A percentile compares a stretch with the other conserved stretches of the same genome.
These are phyloP conservation scores for Numenius phaeopus DNA, from an alignment of 2,797 vertebrate species.

Conservation along the genomic window DNA sequence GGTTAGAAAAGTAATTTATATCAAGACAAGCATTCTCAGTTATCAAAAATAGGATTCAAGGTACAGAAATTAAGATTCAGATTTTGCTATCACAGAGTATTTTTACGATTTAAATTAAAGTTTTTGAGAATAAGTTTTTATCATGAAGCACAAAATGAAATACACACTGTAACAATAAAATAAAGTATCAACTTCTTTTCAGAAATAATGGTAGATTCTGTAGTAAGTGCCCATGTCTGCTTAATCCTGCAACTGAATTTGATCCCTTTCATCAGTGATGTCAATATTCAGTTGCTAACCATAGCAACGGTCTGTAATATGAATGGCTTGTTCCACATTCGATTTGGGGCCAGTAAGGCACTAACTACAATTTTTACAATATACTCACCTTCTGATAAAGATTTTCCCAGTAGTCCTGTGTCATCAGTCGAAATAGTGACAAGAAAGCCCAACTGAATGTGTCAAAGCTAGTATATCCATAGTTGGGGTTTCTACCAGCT, in stretches of 20 bases:
- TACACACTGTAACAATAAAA: not conserved
- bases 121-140: not conserved
- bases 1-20: not conserved
- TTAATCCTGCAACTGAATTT: not conserved
- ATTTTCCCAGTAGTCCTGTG: conserved; percentile 96
- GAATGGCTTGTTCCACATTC: not conserved
- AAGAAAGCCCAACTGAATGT: conserved; percentile 97
- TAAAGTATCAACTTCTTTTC: not conserved
- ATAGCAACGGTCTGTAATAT: not conserved
- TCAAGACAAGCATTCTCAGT: not conserved
- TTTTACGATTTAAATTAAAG: not conserved
- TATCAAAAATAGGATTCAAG: not conserved
- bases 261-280: not conserved
- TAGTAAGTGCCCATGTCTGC: not conserved
- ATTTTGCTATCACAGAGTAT: not conserved
- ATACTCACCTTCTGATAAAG: conserved; percentile 92
- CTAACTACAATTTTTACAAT: not conserved
- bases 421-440: conserved; percentile 96
- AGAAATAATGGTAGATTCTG: not conserved
- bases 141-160: not conserved
- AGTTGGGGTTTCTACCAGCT: conserved; percentile 89
- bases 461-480: conserved; percentile 95
- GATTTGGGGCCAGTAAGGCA: not conserved
- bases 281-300: not conserved
- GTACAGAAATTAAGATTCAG: not conserved